Conservation (phyloP, 2,113 vertebrate genomes). For the Entomyzon cyanotis region DNA sequence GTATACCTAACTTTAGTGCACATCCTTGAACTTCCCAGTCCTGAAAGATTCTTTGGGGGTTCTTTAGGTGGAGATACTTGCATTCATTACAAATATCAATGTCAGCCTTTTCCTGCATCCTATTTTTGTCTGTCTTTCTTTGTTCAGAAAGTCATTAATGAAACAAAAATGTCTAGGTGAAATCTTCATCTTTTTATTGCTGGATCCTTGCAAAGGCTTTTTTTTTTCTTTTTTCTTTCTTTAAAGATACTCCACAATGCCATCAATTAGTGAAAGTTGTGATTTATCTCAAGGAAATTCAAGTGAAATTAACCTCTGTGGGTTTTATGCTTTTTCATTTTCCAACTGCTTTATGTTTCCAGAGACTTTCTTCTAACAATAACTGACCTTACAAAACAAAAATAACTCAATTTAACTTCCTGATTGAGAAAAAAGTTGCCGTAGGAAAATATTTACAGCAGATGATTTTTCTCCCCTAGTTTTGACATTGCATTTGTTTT, state of each 20-base stretch:
- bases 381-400: not conserved
- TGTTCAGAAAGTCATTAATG: not conserved
- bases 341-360: not conserved
- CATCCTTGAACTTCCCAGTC: not conserved
- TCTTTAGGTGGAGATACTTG: not conserved
- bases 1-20: not conserved
- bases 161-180: not conserved
- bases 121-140: not conserved
- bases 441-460: not conserved
- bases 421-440: not conserved
- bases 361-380: not conserved
- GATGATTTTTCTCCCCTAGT: not conserved
- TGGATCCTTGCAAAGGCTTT: not conserved
- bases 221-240: not conserved
- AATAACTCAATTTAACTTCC: slow-evolving; percentile 1
- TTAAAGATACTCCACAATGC: not conserved
- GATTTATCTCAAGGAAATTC: not conserved
- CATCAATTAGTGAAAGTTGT: not conserved
- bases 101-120: not conserved
- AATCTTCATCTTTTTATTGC: not conserved
- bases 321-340: not conserved
- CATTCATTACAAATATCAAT: not conserved
- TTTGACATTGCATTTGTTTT: not conserved
- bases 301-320: not conserved
- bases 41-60: not conserved